Evolutionary conservation across 2,113 vertebrate genomes (phyloP).

Genomic region (Corythoichthys intestinalis): DNA sequence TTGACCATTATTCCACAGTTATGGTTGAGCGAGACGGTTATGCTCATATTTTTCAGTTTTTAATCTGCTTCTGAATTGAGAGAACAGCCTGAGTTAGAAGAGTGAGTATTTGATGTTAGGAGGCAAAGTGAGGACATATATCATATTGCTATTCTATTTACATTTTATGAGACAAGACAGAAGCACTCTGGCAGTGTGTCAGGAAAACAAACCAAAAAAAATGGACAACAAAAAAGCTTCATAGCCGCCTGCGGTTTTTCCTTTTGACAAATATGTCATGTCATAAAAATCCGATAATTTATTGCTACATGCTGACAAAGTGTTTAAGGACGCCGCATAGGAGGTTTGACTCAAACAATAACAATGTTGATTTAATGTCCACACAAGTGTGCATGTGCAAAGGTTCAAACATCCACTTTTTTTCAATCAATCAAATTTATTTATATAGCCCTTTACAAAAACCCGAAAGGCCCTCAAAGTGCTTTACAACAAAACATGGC

Average conservation of each 20-base stretch:
- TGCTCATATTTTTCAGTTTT: neutral
- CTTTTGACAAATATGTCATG: neutral
- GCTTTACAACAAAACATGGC: no score
- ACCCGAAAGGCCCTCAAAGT: no score
- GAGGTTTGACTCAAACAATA: slow-evolving; percentile 3
- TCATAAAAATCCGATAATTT: slow-evolving; percentile 6
- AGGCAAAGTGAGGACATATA: slow-evolving; percentile 3
- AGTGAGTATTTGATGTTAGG: neutral
- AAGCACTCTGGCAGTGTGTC: neutral
- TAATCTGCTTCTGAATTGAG: neutral
- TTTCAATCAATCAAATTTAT: no score
- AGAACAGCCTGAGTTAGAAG: neutral
- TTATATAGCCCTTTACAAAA: no score
- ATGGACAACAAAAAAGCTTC: neutral
- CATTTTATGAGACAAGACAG: slow-evolving; percentile 5
- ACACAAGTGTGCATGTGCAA: neutral
- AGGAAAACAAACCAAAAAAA: neutral
- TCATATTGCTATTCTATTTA: slow-evolving; percentile 1
- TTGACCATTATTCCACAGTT: neutral
- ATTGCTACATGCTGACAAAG: neutral
- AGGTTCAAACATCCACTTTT: no score
- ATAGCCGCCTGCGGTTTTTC: neutral
- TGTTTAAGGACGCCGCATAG: neutral
- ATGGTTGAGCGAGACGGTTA: neutral
- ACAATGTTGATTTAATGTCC: slow-evolving; percentile 2